Evolutionary conservation across 2,113 vertebrate species (phyloP), one percentile per base, ranked within the genome.

Genomic region (Phalacrocorax carbo): DNA sequence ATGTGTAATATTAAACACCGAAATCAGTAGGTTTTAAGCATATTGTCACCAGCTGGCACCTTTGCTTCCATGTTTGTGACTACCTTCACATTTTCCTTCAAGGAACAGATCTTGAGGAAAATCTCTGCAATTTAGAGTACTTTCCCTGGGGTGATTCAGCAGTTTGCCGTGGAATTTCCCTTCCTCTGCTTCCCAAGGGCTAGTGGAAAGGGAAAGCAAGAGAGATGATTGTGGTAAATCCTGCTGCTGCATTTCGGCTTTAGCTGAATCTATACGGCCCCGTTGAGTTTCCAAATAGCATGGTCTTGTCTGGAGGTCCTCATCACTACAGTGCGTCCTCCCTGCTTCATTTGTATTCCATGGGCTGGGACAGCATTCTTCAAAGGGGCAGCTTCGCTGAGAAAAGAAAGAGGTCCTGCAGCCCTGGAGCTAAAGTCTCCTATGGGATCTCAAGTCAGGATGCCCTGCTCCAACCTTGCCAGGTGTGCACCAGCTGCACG

Each of bases 121-220:
- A 73, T 29, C 79, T 76, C 66, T 86, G 68, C 86, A 77, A 90
- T 81, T 88, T 36, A 76, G 30, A 76, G 27, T 48, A 65, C 48
- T 73, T 88, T 83, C 75, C 70, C 58, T 44, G 22, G 30, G 15
- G 58, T 95, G 86, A 95, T 72, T 89, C 69, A 94, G 73, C 81
- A 93, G 20, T 84, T 88, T 83, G 51, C 40, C 30, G 38, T 9
- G 55, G 90, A 90, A 92, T 90, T 95, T 90, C 90, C 88, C 90
- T 30, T 77, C 27, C 58, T 73, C 72, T 95, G 16, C 57, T 80
- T 55, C 54, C 52, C 4, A 3, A 15, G n/a, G 68, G 8, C 34
- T 60, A 30, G 49, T 78, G 29, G 36, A 91, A 95, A 94, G 36
- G 34, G 61, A 93, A 96, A 89, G 34, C 6, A 3, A 78, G 26